Base-by-base conservation (phyloP, 2,113 vertebrate species). In the Hylia prasina region DNA sequence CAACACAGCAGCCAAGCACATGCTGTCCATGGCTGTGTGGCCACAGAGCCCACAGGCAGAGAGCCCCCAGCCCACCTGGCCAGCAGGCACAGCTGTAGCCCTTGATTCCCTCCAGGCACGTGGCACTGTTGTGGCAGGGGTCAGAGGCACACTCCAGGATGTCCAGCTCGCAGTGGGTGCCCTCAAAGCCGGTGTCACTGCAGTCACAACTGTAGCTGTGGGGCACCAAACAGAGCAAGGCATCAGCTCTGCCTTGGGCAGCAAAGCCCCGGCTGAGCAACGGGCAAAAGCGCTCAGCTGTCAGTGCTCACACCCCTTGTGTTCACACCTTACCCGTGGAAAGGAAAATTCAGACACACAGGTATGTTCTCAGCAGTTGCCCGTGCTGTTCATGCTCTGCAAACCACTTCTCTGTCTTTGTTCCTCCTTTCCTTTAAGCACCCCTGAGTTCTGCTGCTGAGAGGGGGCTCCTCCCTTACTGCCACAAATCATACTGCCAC, bases 141-240 rank as follows among this genome's bases (percentile, higher is more conserved):
- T 97, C 86, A 0, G 99, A 99, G 3, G 97, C 98, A 91, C 99
- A 99, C 95, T 99, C 99, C 51, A 97, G 98, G 78, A 99, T 98
- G 73, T 99, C 99, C 64, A 96, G 65, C 91, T 99, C 98, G 48
- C 99, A 99, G 85, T 96, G 96, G 25, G 86, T 48, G 6, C 99
- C 99, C 51, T 97, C 91, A 11, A 98, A 99, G 89, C 99, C 99
- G 0, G 99, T 99, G 80, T 97, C 98, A 9, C 85, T 95, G 93
- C 99, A 99, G 97, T 99, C 98, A 97, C 99, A 99, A 37, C 4
- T 72, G 85, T 98, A 99, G 63, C 99, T 99, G 86, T 28, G 54
- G 73, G 21, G 39, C 60, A 72, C 39, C 80, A 87, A 81, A 66
- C 47, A 85, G 12, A 88, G 45, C 50, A 45, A 64, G 20, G 27